phyloP scores from a whole-genome alignment of 2,797 vertebrate species.

The Crenichthys baileyi region DNA sequence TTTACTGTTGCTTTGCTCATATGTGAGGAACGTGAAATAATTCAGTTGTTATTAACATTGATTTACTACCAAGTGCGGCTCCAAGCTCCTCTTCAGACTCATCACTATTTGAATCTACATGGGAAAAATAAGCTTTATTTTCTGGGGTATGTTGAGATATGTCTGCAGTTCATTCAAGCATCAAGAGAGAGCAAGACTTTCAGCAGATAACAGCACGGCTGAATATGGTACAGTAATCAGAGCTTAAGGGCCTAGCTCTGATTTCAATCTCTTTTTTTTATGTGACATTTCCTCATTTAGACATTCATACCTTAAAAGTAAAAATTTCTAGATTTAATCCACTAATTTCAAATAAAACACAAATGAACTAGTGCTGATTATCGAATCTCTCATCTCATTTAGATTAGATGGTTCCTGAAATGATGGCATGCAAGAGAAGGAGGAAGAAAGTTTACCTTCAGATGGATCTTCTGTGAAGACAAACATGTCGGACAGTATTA shows the following conservation, averaged over 20 bases:
- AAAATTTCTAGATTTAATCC: background rate
- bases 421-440: background rate
- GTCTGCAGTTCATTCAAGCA: no score
- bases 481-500: background rate
- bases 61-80: background rate
- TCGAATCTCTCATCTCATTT: background rate
- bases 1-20: background rate
- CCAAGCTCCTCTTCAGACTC: background rate
- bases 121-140: background rate
- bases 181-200: background rate
- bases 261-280: background rate
- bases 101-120: background rate
- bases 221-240: background rate
- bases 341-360: background rate
- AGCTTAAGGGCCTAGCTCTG: background rate
- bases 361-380: background rate
- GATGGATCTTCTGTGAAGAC: background rate
- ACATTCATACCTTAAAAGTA: background rate
- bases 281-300: background rate
- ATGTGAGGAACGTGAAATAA: background rate
- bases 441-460: conserved; percentile 1
- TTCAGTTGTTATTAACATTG: background rate
- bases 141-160: background rate
- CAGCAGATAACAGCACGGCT: background rate
- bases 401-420: background rate